Conservation (phyloP, 2,113 vertebrate species). For the Romanogobio albipinnatus region DNA sequence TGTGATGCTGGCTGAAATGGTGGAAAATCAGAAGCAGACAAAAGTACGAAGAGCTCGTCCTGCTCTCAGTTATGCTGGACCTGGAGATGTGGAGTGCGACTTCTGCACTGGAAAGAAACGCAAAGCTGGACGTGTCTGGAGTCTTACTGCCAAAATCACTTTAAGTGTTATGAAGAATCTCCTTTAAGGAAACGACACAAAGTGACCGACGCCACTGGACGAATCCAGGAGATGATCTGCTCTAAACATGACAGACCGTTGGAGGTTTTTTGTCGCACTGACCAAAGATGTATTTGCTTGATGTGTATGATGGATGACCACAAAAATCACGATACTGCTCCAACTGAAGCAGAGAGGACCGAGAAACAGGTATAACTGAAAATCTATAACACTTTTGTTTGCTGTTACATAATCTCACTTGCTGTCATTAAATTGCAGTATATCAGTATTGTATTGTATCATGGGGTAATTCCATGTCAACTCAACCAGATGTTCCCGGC, state of each 20-base stretch:
- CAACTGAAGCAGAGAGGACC: not conserved
- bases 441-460: too few species aligned
- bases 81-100: slow-evolving; percentile 16
- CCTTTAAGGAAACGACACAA: not conserved
- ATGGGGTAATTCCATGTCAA: too few species aligned
- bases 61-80: not conserved
- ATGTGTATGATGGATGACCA: not conserved
- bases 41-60: too few species aligned
- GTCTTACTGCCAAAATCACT: not conserved
- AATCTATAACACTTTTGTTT: not conserved
- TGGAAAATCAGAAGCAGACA: too few species aligned
- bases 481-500: too few species aligned
- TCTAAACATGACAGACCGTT: not conserved
- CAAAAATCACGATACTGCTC: not conserved
- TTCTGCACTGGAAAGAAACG: not conserved
- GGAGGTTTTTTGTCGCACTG: not conserved
- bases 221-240: not conserved
- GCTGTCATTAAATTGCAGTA: too few species aligned
- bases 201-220: not conserved
- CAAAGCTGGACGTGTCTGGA: not conserved
- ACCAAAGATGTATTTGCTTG: not conserved
- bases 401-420: too few species aligned
- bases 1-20: not conserved
- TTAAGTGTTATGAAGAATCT: not conserved
- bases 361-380: not conserved